phyloP scores from a whole-genome alignment of 1,140 invertebrate genomes.

The Drosophila pachea region DNA sequence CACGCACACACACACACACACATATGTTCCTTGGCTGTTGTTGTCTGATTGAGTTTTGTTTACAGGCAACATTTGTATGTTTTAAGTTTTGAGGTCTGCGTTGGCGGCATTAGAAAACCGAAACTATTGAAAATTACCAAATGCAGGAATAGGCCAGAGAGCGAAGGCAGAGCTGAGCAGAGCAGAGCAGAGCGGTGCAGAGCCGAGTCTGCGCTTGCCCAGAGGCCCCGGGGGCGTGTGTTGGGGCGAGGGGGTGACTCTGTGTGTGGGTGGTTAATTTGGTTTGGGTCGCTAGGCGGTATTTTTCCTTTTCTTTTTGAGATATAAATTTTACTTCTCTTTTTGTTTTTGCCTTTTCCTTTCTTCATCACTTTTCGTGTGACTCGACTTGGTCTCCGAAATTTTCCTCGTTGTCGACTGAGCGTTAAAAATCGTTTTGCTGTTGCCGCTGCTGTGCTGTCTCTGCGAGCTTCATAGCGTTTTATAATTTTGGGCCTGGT shows the following conservation, averaged over 20 bases:
- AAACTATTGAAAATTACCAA: conserved; percentile 49
- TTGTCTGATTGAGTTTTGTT: conserved; percentile 45
- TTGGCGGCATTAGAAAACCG: conserved; percentile 31
- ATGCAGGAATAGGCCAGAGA: conserved; percentile 26
- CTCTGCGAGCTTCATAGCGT: conserved; percentile 48
- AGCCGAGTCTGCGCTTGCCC: conserved; percentile 55
- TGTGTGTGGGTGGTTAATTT: conserved; percentile 29
- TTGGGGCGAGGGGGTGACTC: not conserved
- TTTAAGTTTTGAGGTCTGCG: conserved; percentile 48
- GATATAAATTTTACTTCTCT: not conserved
- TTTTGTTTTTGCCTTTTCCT: conserved; percentile 2
- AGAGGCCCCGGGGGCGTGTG: conserved; percentile 36
- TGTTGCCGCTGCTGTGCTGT: conserved; percentile 23
- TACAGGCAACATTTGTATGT: conserved; percentile 52
- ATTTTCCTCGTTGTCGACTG: conserved; percentile 46
- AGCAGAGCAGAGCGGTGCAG: conserved; percentile 19
- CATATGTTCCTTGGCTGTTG: conserved; percentile 7
- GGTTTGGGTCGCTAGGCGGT: conserved; percentile 32
- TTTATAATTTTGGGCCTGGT: conserved; percentile 59
- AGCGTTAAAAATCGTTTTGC: conserved; percentile 61
- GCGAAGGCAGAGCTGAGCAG: not conserved
- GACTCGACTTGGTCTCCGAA: conserved; percentile 11
- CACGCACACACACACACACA: conserved; percentile 2
- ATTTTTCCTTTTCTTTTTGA: not conserved
- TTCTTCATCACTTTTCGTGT: conserved; percentile 11